Evolutionary conservation across 1,140 invertebrate species (phyloP).

Genomic region (Acyrthosiphon pisum): DNA sequence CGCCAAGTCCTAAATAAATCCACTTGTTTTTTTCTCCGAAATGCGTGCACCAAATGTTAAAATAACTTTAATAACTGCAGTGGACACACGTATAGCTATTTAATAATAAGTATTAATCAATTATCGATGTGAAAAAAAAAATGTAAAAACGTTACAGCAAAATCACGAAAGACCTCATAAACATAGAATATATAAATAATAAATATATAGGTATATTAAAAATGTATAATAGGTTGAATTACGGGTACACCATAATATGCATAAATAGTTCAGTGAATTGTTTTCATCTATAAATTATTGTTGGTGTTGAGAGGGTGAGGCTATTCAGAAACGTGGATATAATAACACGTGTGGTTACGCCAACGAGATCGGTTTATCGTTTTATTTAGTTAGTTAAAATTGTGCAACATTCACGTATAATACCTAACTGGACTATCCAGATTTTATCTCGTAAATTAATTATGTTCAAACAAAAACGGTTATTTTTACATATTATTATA

Average conservation of each 20-base stretch:
- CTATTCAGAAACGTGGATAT: not conserved
- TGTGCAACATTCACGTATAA: not conserved
- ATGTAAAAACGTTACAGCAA: not conserved
- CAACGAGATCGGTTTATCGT: not conserved
- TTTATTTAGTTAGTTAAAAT: constrained; percentile 10
- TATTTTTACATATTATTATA: not conserved
- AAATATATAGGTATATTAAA: not conserved
- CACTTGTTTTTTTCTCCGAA: not conserved
- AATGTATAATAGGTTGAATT: constrained; percentile 7
- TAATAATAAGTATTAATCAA: constrained; percentile 21
- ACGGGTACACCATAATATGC: not conserved
- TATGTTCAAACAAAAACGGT: not conserved
- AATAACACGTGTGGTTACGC: constrained; percentile 11
- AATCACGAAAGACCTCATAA: not conserved
- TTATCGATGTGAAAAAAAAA: not conserved
- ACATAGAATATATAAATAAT: not conserved
- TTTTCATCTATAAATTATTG: constrained; percentile 14
- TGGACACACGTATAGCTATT: constrained; percentile 9
- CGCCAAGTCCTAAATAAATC: not conserved
- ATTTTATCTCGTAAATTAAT: not conserved
- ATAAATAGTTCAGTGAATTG: not conserved
- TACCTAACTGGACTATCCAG: not conserved
- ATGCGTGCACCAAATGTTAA: not conserved
- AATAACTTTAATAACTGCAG: constrained; percentile 11
- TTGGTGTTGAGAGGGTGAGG: not conserved